A percentile compares a stretch with the other conserved stretches of the same genome.
phyloP scores from a whole-genome alignment of 1,140 invertebrate species.

The Drosophila bifasciata region DNA sequence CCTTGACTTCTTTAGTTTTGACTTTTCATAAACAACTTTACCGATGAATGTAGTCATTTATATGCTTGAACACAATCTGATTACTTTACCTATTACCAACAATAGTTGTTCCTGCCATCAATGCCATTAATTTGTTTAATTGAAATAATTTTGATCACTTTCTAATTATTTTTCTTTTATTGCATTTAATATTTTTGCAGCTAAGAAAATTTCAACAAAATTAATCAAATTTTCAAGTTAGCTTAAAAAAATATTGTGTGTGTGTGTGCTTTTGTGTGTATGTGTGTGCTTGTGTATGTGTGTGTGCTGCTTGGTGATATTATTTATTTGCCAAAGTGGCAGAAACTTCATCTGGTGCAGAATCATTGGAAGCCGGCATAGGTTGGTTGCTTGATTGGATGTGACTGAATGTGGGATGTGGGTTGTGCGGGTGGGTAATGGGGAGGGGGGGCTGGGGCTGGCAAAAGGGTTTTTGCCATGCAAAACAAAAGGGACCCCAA shows the following conservation, averaged over 20 bases:
- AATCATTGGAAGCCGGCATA: not conserved
- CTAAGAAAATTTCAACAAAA: slow-evolving; percentile 54
- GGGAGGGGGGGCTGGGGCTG: too few species aligned
- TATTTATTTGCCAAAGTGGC: slow-evolving; percentile 79
- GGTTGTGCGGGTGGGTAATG: too few species aligned
- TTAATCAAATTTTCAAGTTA: slow-evolving; percentile 77
- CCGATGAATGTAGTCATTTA: too few species aligned
- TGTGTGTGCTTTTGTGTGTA: too few species aligned
- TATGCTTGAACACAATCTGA: too few species aligned
- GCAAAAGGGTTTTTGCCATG: slow-evolving; percentile 50
- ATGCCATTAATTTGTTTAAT: too few species aligned
- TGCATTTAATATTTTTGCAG: not conserved
- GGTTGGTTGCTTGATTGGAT: slow-evolving; percentile 61
- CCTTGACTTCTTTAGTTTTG: too few species aligned
- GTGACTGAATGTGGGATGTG: slow-evolving; percentile 2
- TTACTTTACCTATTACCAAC: too few species aligned
- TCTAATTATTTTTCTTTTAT: slow-evolving; percentile 8
- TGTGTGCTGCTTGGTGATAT: slow-evolving; percentile 49
- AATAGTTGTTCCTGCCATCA: too few species aligned
- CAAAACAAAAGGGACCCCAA: slow-evolving; percentile 22
- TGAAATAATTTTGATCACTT: not conserved
- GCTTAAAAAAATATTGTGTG: slow-evolving; percentile 68
- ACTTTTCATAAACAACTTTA: too few species aligned
- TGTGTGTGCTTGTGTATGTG: not conserved
- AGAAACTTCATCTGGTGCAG: slow-evolving; percentile 16